Base-by-base conservation (phyloP, 2,888 invertebrate species). In the Tenthredo livida region DNA sequence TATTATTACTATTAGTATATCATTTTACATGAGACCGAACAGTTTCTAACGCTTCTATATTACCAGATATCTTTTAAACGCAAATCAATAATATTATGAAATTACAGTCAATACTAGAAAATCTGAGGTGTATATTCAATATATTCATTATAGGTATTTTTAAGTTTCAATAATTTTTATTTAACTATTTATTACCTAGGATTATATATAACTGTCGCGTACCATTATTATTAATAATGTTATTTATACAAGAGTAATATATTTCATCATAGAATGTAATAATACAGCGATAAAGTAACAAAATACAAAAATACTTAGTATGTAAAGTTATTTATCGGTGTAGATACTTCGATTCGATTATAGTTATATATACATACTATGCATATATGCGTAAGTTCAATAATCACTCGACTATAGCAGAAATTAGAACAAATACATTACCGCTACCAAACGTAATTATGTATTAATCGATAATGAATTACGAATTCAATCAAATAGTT, bases 221-320 rank as follows among this genome's bases (percentile, higher is more conserved):
- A n/a, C 61, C 33, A 61, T 80, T 61, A 61, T 40, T 80, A 80
- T 33, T 70, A 83, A 50, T 83, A 85, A 50, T 83, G 83, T 85
- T 85, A 85, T 85, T 85, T 85, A 85, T 85, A 85, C 82, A 82
- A 85, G 58, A 82, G 50, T 85, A 85, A 85, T 85, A 83, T 85
- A 85, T 85, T 61, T 61, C 61, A 50, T 80, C 1, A 80, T 29
- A 61, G 21, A 50, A 21, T n/a, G n/a, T n/a, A n/a, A n/a, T n/a
- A 21, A 50, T 5, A 37, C 54, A n/a, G n/a, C n/a, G 10, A 80
- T 40, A 21, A 15, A 61, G 33, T 61, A 40, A 25, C 12, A 61
- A 61, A 61, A 61, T 29, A 54, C 17, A 54, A 2, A 37, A n/a
- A 70, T 37, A 70, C 33, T n/a, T 50, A 50, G 54, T 61, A 61